Base-by-base conservation (phyloP, 2,797 vertebrate genomes). In the Valencia hispanica region DNA sequence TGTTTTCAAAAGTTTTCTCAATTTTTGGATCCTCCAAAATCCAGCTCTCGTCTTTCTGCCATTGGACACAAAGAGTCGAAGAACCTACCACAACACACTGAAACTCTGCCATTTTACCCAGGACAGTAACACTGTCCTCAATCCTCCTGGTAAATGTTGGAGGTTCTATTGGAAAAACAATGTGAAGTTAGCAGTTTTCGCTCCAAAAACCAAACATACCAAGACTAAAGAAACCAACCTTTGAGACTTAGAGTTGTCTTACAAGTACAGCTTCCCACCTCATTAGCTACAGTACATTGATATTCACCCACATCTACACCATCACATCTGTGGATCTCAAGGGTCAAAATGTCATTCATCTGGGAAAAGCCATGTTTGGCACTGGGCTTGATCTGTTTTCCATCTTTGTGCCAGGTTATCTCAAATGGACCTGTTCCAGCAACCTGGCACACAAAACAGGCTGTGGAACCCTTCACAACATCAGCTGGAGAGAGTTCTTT, bases 11-110 rank as follows among this genome's bases (percentile, higher is more conserved):
- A 0, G 91, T 96, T 83, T 96, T 95, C 73, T 91, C 94, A 84
- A 96, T 94, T 51, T 96, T 96, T 79, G 96, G 91, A 86, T 97
- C 97, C 0, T 99, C 96, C 77, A 97, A 91, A 79, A 99, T 94
- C 92, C 98, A 97, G 90, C 95, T 96, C 80, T 98, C 97, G 86
- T 98, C 97, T 94, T 98, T 99, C 82, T 99, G 96, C 98, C 98
- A 99, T 68, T 96, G 96, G 32, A 99, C 93, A 74, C 95, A 96
- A 77, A 99, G 93, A 34, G 96, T 97, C 20, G 96, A 94, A 70
- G 98, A 97, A 0, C 98, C 98, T 48, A 83, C 89, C 84, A 99
- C 84, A 0, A 92, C 39, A 20, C 97, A 96, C 84, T 96, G 96
- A 88, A 99, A 98, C 76, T 93, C 88, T 36, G 96, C 96, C 11